Conservation (phyloP, 2,888 invertebrate genomes). For the Tinea pellionella region DNA sequence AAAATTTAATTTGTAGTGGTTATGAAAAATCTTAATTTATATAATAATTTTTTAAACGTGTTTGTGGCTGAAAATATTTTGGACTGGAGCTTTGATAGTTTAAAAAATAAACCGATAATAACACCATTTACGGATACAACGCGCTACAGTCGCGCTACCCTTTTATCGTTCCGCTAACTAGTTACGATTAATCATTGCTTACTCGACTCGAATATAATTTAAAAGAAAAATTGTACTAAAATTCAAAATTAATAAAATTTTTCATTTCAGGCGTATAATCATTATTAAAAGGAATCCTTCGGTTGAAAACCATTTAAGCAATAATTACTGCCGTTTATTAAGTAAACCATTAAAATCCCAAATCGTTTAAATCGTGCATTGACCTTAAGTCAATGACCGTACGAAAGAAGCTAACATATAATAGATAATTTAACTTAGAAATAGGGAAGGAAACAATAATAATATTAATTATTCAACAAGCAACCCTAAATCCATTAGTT, state of each 20-base stretch:
- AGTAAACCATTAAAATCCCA: slow-evolving; percentile 7
- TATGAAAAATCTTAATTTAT: no score
- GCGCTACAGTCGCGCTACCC: no score
- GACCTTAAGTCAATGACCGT: slow-evolving; percentile 10
- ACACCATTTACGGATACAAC: no score
- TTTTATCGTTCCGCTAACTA: no score
- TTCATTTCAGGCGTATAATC: neutral
- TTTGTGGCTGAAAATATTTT: no score
- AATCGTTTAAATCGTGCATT: slow-evolving; percentile 3
- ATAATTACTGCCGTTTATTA: slow-evolving; percentile 7
- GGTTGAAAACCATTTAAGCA: neutral
- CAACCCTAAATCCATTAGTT: neutral
- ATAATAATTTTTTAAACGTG: no score
- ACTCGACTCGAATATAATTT: no score
- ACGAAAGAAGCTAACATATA: neutral
- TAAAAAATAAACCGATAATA: no score
- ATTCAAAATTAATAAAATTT: neutral
- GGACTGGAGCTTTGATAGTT: no score
- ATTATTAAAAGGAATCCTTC: neutral
- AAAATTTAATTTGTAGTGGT: no score
- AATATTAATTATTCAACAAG: neutral
- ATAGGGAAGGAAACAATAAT: neutral
- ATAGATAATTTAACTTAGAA: slow-evolving; percentile 5
- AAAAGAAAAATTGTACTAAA: no score
- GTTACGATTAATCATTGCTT: no score